Conservation (phyloP, 2,797 vertebrate species). For the Anguilla obscura region DNA sequence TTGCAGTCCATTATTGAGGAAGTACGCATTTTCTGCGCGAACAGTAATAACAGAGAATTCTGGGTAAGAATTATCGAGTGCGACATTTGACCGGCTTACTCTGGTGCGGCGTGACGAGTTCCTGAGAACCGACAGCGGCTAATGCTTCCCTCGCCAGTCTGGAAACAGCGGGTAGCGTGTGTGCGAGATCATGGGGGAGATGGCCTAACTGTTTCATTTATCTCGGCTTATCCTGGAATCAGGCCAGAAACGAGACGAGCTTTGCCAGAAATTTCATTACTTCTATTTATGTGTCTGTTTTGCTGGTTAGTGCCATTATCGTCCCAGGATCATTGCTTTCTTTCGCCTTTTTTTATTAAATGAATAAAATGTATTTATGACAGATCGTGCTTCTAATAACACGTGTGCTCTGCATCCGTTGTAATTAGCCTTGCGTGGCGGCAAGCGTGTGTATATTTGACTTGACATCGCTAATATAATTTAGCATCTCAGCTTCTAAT, state of each 20-base stretch:
- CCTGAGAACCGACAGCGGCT: too few species aligned
- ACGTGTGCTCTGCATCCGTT: constrained; percentile 59
- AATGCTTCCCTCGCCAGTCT: too few species aligned
- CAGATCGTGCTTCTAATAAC: constrained; percentile 59
- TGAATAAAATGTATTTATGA: not conserved
- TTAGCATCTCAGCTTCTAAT: constrained; percentile 63
- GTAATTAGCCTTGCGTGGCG: constrained; percentile 60
- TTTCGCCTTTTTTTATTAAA: not conserved
- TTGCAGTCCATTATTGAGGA: too few species aligned
- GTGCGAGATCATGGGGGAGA: constrained; percentile 41
- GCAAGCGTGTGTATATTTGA: constrained; percentile 55
- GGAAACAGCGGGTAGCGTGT: not conserved
- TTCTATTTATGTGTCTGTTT: constrained; percentile 55
- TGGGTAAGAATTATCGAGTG: too few species aligned
- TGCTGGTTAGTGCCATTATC: constrained; percentile 44
- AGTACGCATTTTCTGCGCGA: too few species aligned
- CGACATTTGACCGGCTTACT: too few species aligned
- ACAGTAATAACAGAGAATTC: too few species aligned
- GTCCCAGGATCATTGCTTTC: constrained; percentile 43
- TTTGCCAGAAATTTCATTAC: constrained; percentile 54
- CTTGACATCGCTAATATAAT: constrained; percentile 63
- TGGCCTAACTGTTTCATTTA: constrained; percentile 47
- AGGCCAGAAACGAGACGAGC: constrained; percentile 49
- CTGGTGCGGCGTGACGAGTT: too few species aligned
- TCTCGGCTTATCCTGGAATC: constrained; percentile 48